These are phyloP conservation scores for Boloria euphrosyne DNA, from an alignment of 2,888 invertebrate genomes.

Conservation along the genomic window DNA sequence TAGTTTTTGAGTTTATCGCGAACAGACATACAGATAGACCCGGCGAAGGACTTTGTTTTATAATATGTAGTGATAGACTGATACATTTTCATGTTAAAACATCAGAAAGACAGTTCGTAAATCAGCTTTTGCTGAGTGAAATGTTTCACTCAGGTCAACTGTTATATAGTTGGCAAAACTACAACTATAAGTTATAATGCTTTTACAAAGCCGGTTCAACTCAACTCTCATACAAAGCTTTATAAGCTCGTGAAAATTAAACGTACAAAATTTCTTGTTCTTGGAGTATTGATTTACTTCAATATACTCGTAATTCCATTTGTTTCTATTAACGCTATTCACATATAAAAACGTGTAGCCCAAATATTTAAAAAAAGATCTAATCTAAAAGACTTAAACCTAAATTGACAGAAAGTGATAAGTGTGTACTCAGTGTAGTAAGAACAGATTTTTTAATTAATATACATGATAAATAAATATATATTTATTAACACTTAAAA, in stretches of 20 bases:
- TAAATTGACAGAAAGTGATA: too few species aligned
- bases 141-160: conserved; percentile 14
- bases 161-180: conserved; percentile 1
- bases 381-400: too few species aligned
- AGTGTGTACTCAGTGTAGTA: too few species aligned
- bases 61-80: neutral
- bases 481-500: too few species aligned
- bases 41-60: too few species aligned
- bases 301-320: neutral
- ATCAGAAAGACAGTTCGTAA: conserved; percentile 2
- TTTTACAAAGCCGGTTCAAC: neutral
- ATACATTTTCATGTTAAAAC: conserved; percentile 10
- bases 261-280: neutral
- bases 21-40: too few species aligned
- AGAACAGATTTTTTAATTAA: too few species aligned
- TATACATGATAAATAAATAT: too few species aligned
- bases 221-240: conserved; percentile 4
- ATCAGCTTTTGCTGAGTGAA: conserved; percentile 4
- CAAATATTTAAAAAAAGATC: too few species aligned
- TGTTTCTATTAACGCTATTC: too few species aligned
- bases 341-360: too few species aligned
- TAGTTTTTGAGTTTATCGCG: too few species aligned
- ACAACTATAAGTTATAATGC: conserved; percentile 4
- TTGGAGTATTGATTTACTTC: neutral
- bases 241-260: neutral